phyloP scores from a whole-genome alignment of 2,888 invertebrate genomes.

The Stenodera caucasica region DNA sequence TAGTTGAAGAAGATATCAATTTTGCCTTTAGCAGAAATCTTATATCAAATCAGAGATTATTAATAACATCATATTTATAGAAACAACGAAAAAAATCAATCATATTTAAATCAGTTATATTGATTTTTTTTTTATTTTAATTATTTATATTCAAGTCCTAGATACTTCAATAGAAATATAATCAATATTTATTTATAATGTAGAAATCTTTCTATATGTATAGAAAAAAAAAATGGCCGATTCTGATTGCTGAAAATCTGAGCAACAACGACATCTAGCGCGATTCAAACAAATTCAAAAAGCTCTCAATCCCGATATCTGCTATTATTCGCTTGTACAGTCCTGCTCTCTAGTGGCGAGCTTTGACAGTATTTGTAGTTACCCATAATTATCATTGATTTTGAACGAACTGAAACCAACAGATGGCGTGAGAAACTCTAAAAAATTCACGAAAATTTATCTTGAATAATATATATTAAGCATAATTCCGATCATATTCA shows the following conservation, averaged over 20 bases:
- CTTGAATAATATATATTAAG: no score
- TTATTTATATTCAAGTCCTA: background rate
- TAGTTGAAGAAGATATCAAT: slow-evolving; percentile 16
- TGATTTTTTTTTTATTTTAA: no score
- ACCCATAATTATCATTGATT: background rate
- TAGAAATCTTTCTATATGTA: background rate
- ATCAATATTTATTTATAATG: background rate
- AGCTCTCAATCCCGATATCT: background rate
- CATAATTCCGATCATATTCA: no score
- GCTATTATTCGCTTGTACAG: no score
- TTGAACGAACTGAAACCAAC: background rate
- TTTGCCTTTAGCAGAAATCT: slow-evolving; percentile 5
- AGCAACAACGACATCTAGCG: background rate
- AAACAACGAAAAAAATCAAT: background rate
- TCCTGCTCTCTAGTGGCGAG: background rate
- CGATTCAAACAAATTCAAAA: no score
- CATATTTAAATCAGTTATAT: background rate
- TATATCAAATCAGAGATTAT: slow-evolving; percentile 7
- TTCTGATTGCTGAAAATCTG: background rate
- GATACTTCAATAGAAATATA: background rate
- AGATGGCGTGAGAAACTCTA: background rate
- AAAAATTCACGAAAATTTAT: background rate
- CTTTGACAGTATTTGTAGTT: background rate
- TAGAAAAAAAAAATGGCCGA: background rate
- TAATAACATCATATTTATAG: slow-evolving; percentile 12